Evolutionary conservation across 2,888 invertebrate species (phyloP).

Genomic region (Athalia circularis): DNA sequence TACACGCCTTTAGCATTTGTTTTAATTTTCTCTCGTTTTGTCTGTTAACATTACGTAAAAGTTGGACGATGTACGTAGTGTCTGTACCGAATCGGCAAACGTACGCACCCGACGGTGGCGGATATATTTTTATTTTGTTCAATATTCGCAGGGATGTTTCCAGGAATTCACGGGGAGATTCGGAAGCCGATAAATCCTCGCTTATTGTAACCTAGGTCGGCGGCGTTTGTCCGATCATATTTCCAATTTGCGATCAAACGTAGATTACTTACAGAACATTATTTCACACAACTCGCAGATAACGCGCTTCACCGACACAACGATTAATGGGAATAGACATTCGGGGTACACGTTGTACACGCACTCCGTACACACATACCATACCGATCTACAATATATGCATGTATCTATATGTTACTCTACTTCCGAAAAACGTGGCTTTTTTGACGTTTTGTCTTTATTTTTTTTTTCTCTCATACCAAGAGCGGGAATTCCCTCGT

Average conservation of each 20-base stretch:
- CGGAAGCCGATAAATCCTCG: slow-evolving; percentile 24
- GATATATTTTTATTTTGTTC: slow-evolving; percentile 19
- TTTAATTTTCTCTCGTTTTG: too few relatives aligned
- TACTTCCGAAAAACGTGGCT: slow-evolving; percentile 4
- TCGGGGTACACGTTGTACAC: not conserved
- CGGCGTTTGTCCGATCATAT: slow-evolving; percentile 28
- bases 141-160: slow-evolving; percentile 1
- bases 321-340: slow-evolving; percentile 27
- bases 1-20: too few relatives aligned
- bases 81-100: too few relatives aligned
- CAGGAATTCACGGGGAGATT: slow-evolving; percentile 13
- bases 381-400: too few relatives aligned
- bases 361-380: too few relatives aligned
- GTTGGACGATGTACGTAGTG: not conserved
- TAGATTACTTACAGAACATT: slow-evolving; percentile 26
- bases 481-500: not conserved
- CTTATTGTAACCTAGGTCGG: slow-evolving; percentile 33
- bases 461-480: too few relatives aligned
- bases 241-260: slow-evolving; percentile 40
- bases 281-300: slow-evolving; percentile 29
- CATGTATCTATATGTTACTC: too few relatives aligned
- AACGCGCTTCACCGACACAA: slow-evolving; percentile 19
- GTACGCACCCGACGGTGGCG: slow-evolving; percentile 1
- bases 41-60: not conserved
- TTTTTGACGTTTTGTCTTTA: not conserved